Evolutionary conservation across 23 tunicate species (phyloP), one percentile per base, ranked within the genome.

Genomic region (Clavelina lepadiformis): DNA sequence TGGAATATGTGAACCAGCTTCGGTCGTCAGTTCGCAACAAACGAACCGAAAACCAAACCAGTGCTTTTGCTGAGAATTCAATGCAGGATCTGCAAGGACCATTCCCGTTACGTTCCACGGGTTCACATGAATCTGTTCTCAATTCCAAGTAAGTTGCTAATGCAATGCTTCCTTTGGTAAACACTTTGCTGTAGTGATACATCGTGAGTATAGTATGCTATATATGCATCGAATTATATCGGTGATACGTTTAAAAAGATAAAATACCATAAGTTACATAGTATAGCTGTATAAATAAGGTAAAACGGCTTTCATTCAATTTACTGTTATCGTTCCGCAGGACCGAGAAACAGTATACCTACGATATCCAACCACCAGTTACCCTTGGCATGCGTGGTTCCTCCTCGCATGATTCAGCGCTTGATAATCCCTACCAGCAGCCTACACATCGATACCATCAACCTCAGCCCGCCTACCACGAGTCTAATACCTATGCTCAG

Each of bases 101-200:
- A 28, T 87, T 47, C 56, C 96, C 96, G 7, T 30, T 87, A 19
- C 58, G 96, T 5, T 63, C 78, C 5, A 50, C 96, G 5, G 96
- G 87, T 29, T 87, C 96, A 5, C 96, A 87, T 32, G 96, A 87
- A 35, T 87, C 96, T 5, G 82, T 87, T 11, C 38, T 87, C 24
- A 84, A 87, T 56, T 46, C 96, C 22, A 71, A 80, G 86, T 70
- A 61, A 58, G 84, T 53, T 7, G 7, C 22, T 7, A 54, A 54
- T 22, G 20, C 15, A 54, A n/a, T n/a, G n/a, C n/a, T n/a, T n/a
- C n/a, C n/a, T n/a, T n/a, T n/a, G n/a, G n/a, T n/a, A n/a, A n/a
- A n/a, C n/a, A n/a, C n/a, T n/a, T n/a, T n/a, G n/a, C n/a, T n/a
- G n/a, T n/a, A n/a, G n/a, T n/a, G n/a, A n/a, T n/a, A n/a, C n/a